Evolutionary conservation across 2,797 vertebrate genomes (phyloP).

Genomic region (Remorina albescens): DNA sequence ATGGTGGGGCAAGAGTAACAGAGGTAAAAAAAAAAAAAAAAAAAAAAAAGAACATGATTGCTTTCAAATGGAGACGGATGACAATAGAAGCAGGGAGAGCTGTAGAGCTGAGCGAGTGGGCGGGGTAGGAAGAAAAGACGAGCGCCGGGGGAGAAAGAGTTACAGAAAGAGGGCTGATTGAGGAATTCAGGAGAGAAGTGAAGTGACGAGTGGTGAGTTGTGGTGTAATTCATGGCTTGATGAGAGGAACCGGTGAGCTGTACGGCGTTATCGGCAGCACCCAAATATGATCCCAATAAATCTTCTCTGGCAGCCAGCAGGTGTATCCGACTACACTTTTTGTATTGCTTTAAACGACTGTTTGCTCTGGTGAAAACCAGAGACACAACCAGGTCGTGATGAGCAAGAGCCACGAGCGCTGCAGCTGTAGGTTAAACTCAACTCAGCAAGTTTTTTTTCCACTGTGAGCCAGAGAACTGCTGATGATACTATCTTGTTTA

Average conservation of each 20-base stretch:
- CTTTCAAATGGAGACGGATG: constrained; percentile 43
- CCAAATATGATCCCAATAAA: constrained; percentile 41
- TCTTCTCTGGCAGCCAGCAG: constrained; percentile 42
- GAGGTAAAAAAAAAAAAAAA: constrained; percentile 18
- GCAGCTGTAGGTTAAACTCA: constrained; percentile 17
- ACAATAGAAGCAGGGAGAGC: constrained; percentile 15
- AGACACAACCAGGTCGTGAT: constrained; percentile 63
- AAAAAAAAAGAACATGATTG: constrained; percentile 25
- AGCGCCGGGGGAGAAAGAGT: neutral
- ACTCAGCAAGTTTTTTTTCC: constrained; percentile 39
- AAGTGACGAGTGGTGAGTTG: constrained; percentile 26
- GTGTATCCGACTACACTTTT: constrained; percentile 56
- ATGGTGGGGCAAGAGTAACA: constrained; percentile 41
- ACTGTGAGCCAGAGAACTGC: constrained; percentile 16
- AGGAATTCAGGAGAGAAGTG: constrained; percentile 11
- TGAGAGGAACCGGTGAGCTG: constrained; percentile 24
- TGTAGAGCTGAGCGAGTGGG: constrained; percentile 29
- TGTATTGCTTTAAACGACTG: constrained; percentile 50
- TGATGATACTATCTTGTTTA: neutral
- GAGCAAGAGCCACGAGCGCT: constrained; percentile 17
- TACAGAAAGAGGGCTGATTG: neutral
- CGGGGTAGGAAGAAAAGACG: constrained; percentile 16
- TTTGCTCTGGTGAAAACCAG: constrained; percentile 7
- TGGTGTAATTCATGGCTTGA: constrained; percentile 37
- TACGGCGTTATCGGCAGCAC: constrained; percentile 28